Evolutionary conservation across 2,888 invertebrate genomes (phyloP).

Genomic region (Amiota minor): DNA sequence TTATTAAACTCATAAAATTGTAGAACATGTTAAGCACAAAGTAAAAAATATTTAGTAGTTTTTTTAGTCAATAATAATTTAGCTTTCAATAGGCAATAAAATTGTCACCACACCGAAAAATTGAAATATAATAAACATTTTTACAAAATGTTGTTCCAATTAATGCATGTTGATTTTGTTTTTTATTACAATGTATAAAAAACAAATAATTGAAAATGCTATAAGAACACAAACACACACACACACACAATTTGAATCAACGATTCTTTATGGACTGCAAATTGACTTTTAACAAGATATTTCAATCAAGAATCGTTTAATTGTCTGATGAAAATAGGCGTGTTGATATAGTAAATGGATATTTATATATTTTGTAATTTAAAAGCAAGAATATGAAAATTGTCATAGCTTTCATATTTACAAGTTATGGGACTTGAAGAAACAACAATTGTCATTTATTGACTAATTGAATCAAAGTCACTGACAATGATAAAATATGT

Average conservation of each 20-base stretch:
- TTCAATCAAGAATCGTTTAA: not conserved
- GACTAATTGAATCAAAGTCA: too few species aligned
- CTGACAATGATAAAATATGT: too few species aligned
- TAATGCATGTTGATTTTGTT: not conserved
- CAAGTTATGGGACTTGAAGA: too few species aligned
- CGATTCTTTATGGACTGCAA: not conserved
- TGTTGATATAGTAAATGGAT: too few species aligned
- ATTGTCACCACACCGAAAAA: slow-evolving; percentile 21
- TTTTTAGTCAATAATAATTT: slow-evolving; percentile 7
- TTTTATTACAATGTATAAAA: not conserved
- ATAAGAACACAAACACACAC: too few species aligned
- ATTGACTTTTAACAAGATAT: slow-evolving; percentile 2
- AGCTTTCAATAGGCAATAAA: slow-evolving; percentile 15
- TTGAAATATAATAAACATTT: not conserved
- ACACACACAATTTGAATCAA: not conserved
- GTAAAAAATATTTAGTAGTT: not conserved
- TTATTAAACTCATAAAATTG: slow-evolving; percentile 9
- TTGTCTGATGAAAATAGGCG: too few species aligned
- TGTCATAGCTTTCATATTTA: too few species aligned
- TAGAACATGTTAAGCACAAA: not conserved
- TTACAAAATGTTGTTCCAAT: slow-evolving; percentile 8
- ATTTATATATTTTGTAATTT: too few species aligned
- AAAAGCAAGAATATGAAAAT: too few species aligned
- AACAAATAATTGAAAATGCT: not conserved
- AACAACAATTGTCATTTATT: too few species aligned